Evolutionary conservation across 2,113 vertebrate species (phyloP).

Genomic region (Myiagra hebetior): DNA sequence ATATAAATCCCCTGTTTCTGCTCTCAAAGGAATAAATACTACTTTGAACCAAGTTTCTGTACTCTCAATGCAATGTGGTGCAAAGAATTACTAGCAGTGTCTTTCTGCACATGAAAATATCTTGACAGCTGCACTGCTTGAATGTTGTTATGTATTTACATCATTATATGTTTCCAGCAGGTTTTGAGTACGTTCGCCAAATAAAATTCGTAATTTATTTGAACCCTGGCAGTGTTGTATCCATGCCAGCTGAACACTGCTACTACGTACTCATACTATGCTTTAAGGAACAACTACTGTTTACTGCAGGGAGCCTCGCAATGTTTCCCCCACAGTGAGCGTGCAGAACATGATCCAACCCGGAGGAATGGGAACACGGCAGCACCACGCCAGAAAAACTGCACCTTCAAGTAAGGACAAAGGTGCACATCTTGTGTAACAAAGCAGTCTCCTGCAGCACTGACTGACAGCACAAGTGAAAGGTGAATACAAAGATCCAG

Average conservation of each 20-base stretch:
- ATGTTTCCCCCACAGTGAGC: background rate
- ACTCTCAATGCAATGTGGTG: background rate
- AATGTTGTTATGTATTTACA: background rate
- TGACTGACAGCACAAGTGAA: background rate
- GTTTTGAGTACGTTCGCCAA: background rate
- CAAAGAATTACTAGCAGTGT: conserved; percentile 1
- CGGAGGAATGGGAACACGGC: accelerated
- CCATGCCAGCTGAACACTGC: background rate
- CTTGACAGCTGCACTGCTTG: conserved; percentile 12
- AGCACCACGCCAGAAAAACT: background rate
- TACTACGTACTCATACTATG: background rate
- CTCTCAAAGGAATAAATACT: background rate
- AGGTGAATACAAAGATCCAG: background rate
- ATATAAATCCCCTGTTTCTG: background rate
- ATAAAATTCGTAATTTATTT: background rate
- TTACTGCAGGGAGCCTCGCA: background rate
- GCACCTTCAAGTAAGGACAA: background rate
- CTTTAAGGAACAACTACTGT: background rate
- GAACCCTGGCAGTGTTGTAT: background rate
- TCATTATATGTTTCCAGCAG: background rate
- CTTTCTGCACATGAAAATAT: background rate
- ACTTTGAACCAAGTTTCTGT: background rate
- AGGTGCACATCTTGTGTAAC: background rate
- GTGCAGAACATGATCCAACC: background rate
- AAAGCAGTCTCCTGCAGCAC: background rate